These are phyloP conservation scores for Drepanosiphum platanoidis DNA, from an alignment of 2,888 invertebrate genomes.

Conservation along the genomic window DNA sequence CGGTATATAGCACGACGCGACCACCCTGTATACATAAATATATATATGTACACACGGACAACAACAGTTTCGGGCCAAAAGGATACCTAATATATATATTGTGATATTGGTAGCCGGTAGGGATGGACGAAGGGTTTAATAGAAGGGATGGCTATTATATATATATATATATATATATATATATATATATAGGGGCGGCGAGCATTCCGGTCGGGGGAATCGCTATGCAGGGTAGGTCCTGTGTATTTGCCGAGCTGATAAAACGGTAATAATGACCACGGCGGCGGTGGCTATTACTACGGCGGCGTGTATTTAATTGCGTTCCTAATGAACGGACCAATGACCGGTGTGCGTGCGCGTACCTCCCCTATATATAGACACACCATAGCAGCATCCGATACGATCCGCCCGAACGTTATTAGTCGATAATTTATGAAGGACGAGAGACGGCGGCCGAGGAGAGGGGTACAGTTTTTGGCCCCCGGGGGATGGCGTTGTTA, in stretches of 20 bases:
- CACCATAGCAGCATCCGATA: not conserved
- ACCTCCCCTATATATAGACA: not conserved
- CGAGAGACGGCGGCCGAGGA: not conserved
- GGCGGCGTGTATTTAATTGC: slow-evolving; percentile 45
- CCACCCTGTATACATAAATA: not conserved
- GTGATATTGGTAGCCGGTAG: not conserved
- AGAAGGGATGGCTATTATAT: not conserved
- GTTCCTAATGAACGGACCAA: slow-evolving; percentile 62
- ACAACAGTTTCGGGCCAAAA: slow-evolving; percentile 20
- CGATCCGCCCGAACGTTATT: slow-evolving; percentile 51
- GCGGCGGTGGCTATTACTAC: not conserved
- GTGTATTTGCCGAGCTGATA: slow-evolving; percentile 38
- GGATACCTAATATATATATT: not conserved
- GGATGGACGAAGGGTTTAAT: not conserved
- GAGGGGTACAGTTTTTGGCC: slow-evolving; percentile 6
- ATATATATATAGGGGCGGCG: not conserved
- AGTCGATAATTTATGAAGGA: slow-evolving; percentile 56
- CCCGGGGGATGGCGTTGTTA: slow-evolving; percentile 1
- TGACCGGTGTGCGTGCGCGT: slow-evolving; percentile 9
- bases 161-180: slow-evolving; percentile 1
- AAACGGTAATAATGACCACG: slow-evolving; percentile 57
- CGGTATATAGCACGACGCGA: too few relatives aligned
- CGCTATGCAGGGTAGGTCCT: too few relatives aligned
- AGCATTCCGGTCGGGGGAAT: slow-evolving; percentile 1
- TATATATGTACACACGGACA: not conserved